Evolutionary conservation across 2,888 invertebrate species (phyloP), one percentile per base, ranked within the genome.

Genomic region (Polia nebulosa): DNA sequence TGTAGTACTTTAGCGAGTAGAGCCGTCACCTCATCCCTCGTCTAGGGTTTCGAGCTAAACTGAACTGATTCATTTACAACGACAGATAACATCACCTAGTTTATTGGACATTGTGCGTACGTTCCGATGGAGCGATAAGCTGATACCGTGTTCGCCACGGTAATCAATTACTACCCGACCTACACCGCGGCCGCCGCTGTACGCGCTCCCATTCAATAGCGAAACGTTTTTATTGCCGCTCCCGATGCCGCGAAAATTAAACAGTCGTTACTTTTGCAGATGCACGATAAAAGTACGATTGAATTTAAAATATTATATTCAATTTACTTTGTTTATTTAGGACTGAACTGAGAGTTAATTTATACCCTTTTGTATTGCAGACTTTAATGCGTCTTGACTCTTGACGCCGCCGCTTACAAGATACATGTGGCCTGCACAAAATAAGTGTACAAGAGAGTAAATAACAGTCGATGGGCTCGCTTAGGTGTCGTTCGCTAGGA

Each of bases 101-200:
- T 95, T 95, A 95, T 95, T 93, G 93, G 90, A 93, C 93, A 94
- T 94, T 95, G 95, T 94, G 92, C 90, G 90, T 90, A 88, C 88
- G 87, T 81, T 85, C 87, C 84, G 94, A 94, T 95, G 87, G 15
- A 68, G 41, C 83, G 95, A 95, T 95, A 93, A 88, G 83, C 84
- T 88, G 89, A 91, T 94, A 93, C 88, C 89, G 91, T 90, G 92
- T 89, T 87, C 88, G 87, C 85, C 87, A 86, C 88, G 78, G 92
- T 91, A 94, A 95, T 95, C 94, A 94, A 91, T 92, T 91, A 91
- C 91, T 88, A 88, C 90, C 88, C n/a, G n/a, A 87, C 87, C 87
- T 84, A 81, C n/a, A n/a, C n/a, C n/a, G n/a, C n/a, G n/a, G n/a
- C 86, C 81, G 85, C 76, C 82, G 73, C 80, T 85, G 80, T 85